Percentiles rank a stretch among this genome's conserved stretches.
phyloP scores from a whole-genome alignment of 2,113 vertebrate genomes.

The Columba janthina region DNA sequence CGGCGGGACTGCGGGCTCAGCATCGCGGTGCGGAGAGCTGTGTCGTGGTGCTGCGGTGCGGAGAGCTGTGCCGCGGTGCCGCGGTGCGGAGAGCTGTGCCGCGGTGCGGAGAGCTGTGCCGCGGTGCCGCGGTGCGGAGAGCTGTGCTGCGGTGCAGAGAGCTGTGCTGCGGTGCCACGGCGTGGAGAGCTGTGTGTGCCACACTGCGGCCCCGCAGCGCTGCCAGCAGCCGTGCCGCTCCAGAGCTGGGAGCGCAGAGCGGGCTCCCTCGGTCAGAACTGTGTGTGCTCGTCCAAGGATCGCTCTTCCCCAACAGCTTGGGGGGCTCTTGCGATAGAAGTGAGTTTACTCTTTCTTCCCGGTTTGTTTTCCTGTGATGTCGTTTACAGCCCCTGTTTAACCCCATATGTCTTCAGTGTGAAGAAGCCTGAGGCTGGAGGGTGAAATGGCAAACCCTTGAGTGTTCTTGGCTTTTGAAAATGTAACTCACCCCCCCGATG shows the following conservation, averaged over 20 bases:
- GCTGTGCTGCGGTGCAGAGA: neutral
- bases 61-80: neutral
- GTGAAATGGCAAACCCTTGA: neutral
- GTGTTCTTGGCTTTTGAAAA: neutral
- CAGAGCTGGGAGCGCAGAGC: neutral
- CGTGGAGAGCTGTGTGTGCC: neutral
- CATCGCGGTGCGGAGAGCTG: neutral
- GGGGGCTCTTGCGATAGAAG: neutral
- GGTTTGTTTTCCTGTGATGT: neutral
- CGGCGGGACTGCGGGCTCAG: neutral
- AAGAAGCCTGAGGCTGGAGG: neutral
- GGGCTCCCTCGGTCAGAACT: neutral
- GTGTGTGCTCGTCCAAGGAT: neutral
- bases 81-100: neutral
- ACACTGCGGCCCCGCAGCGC: neutral
- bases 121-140: neutral
- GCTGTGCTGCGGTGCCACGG: neutral
- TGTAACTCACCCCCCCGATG: neutral
- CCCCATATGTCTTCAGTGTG: neutral
- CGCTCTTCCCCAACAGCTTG: neutral
- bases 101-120: no score
- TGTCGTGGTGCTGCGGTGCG: no score
- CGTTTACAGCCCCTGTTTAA: neutral
- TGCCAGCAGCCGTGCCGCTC: accelerated
- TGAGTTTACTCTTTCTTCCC: neutral